Evolutionary conservation across 2,113 vertebrate species (phyloP).

Genomic region (Casuarius casuarius): DNA sequence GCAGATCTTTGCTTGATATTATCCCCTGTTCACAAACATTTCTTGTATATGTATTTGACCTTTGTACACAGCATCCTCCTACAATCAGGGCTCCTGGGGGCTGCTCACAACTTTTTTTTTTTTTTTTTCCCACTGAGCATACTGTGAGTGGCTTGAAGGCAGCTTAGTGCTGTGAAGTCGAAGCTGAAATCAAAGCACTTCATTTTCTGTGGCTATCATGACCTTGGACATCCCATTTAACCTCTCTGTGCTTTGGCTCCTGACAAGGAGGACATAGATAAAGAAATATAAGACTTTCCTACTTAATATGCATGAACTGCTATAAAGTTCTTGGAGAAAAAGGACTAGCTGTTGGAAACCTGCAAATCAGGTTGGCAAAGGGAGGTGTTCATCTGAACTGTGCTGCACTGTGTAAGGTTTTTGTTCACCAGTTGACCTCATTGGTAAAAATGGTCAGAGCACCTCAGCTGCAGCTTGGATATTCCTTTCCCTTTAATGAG

Average conservation of each 20-base stretch:
- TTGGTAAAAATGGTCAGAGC: background rate
- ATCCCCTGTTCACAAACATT: background rate
- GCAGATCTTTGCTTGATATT: background rate
- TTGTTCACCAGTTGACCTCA: background rate
- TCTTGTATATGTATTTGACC: accelerated
- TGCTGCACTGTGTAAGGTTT: background rate
- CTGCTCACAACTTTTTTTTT: background rate
- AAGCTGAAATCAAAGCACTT: background rate
- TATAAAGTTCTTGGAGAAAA: background rate
- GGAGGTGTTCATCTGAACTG: background rate
- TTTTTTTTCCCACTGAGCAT: background rate
- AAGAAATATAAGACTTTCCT: background rate
- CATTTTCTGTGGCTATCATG: background rate
- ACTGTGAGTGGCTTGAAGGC: background rate
- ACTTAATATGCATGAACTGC: background rate
- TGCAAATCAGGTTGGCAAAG: background rate
- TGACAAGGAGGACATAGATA: background rate
- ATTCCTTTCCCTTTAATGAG: background rate
- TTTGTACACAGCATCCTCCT: accelerated
- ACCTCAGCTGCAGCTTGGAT: background rate
- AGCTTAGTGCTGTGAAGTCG: background rate
- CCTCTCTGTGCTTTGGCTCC: background rate
- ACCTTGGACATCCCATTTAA: background rate
- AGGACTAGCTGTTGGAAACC: background rate
- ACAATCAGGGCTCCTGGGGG: background rate